phyloP scores from a whole-genome alignment of 1,140 invertebrate species.

The Oscheius sp. region DNA sequence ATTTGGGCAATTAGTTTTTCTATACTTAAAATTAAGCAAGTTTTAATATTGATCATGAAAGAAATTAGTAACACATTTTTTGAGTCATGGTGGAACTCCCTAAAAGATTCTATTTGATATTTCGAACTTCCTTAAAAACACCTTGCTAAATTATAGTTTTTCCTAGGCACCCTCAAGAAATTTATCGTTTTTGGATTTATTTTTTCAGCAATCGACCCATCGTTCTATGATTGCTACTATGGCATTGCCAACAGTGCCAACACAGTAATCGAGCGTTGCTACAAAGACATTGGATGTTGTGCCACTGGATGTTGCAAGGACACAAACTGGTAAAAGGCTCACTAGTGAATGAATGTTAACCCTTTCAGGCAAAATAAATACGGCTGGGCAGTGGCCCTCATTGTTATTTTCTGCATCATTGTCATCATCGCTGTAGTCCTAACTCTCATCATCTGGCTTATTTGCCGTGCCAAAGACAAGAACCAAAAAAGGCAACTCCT shows the following conservation, averaged over 20 bases:
- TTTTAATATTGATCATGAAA: too few species aligned
- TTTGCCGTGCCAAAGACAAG: conserved; percentile 39
- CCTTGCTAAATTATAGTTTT: too few species aligned
- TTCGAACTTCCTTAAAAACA: too few species aligned
- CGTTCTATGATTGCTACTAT: conserved; percentile 40
- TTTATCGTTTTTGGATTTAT: background rate
- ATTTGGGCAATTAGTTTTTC: too few species aligned
- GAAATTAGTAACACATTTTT: too few species aligned
- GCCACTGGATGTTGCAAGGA: conserved; percentile 35
- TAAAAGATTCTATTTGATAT: too few species aligned
- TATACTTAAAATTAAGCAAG: too few species aligned
- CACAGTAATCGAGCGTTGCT: conserved; percentile 32
- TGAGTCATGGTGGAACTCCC: too few species aligned
- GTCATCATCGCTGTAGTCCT: conserved; percentile 33
- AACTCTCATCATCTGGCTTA: conserved; percentile 37
- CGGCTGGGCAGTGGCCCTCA: conserved; percentile 43
- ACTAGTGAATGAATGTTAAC: background rate
- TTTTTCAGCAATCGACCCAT: conserved; percentile 33
- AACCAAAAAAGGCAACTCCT: conserved; percentile 24
- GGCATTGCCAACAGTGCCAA: conserved; percentile 20
- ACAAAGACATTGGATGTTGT: conserved; percentile 43
- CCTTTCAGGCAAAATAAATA: conserved; percentile 40
- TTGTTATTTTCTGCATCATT: conserved; percentile 39
- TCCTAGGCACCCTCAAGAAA: too few species aligned
- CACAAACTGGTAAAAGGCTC: conserved; percentile 21